Conservation (phyloP, 2,888 invertebrate genomes). For the Cheilosia grossa region DNA sequence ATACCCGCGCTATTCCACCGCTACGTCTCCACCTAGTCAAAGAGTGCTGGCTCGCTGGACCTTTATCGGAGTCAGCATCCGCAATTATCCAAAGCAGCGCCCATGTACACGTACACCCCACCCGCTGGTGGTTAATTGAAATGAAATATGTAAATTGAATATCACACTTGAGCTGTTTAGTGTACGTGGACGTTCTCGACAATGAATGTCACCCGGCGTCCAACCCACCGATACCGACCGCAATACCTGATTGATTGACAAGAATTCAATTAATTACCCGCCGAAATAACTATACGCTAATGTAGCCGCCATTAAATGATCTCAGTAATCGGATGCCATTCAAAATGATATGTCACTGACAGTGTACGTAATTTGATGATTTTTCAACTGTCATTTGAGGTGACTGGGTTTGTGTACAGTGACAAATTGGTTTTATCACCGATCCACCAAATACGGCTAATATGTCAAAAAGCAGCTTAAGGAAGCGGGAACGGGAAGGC, state of each 20-base stretch:
- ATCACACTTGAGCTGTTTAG: constrained; percentile 56
- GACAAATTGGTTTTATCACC: background rate
- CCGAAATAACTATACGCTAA: constrained; percentile 4
- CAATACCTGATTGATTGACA: constrained; percentile 54
- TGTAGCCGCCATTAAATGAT: background rate
- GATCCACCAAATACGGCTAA: background rate
- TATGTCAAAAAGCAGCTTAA: background rate
- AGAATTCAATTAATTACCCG: constrained; percentile 52
- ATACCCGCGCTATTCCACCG: background rate
- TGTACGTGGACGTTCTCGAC: background rate
- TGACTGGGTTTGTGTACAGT: background rate
- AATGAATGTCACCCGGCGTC: constrained; percentile 10
- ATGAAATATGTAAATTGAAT: constrained; percentile 66
- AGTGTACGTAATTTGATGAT: constrained; percentile 12
- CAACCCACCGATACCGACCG: constrained; percentile 8
- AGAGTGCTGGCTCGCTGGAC: background rate
- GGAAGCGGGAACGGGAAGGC: constrained; percentile 7
- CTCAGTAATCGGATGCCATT: constrained; percentile 21
- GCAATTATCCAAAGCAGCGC: constrained; percentile 37
- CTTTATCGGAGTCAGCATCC: constrained; percentile 38
- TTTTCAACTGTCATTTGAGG: background rate
- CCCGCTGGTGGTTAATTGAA: constrained; percentile 38
- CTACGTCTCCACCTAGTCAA: background rate
- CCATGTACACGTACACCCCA: constrained; percentile 11
- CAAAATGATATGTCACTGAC: constrained; percentile 25